Conservation (phyloP, 1,140 invertebrate genomes). For the Lethrus apterus region DNA sequence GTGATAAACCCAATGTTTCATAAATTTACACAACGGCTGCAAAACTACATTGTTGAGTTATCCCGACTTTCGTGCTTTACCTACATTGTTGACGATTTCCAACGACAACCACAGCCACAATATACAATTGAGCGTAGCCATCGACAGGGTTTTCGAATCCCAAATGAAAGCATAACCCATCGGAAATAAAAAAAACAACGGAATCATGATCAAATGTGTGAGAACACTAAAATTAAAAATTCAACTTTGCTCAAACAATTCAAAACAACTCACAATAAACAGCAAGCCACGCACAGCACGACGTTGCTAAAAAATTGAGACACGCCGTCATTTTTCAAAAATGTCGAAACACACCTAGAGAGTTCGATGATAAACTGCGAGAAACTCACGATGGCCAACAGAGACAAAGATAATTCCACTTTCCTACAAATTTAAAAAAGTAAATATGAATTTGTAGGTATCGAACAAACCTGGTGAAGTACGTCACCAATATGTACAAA, state of each 20-base stretch:
- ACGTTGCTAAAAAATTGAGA: conserved; percentile 4
- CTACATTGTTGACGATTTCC: conserved; percentile 12
- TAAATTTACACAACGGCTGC: conserved; percentile 13
- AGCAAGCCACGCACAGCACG: background rate
- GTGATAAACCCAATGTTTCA: conserved; percentile 13
- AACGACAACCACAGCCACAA: conserved; percentile 12
- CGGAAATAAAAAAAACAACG: conserved; percentile 14
- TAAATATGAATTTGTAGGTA: background rate
- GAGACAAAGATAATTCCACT: conserved; percentile 12
- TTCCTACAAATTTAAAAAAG: conserved; percentile 4
- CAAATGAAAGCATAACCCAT: conserved; percentile 6
- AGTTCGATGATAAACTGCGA: conserved; percentile 9
- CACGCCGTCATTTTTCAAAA: conserved; percentile 9
- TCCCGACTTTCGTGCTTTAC: too few species aligned
- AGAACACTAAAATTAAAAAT: conserved; percentile 7
- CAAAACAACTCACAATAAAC: conserved; percentile 13
- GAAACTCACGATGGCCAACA: conserved; percentile 5
- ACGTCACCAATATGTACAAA: conserved; percentile 9
- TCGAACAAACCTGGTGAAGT: conserved; percentile 10
- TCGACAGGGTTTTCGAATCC: conserved; percentile 4
- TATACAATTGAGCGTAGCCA: conserved; percentile 3
- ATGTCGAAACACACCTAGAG: conserved; percentile 8
- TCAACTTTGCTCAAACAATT: background rate
- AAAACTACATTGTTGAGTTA: background rate
- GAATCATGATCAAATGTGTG: conserved; percentile 11